A percentile compares a stretch with the other conserved stretches of the same genome.
Evolutionary conservation across 2,113 vertebrate species (phyloP).

Genomic region (Agapornis roseicollis): DNA sequence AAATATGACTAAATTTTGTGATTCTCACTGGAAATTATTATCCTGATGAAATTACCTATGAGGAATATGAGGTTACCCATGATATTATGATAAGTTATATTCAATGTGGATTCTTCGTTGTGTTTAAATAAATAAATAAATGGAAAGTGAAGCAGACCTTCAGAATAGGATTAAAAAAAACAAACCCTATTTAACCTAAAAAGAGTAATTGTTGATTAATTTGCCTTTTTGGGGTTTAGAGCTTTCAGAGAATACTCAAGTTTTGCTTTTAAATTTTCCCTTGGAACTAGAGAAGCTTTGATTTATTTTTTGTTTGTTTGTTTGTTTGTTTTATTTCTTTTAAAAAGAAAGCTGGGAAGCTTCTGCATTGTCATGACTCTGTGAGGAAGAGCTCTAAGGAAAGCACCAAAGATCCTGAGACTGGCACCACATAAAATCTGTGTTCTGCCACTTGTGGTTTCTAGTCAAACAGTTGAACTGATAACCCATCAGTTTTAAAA

Average conservation of each 20-base stretch:
- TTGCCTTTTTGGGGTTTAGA: slow-evolving; percentile 24
- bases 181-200: not conserved
- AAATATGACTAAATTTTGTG: slow-evolving; percentile 29
- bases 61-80: not conserved
- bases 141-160: not conserved
- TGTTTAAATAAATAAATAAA: slow-evolving; percentile 21
- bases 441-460: not conserved
- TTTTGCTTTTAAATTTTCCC: not conserved
- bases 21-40: slow-evolving; percentile 34
- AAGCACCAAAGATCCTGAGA: not conserved
- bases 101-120: not conserved
- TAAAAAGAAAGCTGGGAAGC: not conserved
- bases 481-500: not conserved
- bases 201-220: slow-evolving; percentile 12
- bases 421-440: not conserved
- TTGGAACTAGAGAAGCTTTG: not conserved
- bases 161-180: not conserved
- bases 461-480: not conserved
- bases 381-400: not conserved
- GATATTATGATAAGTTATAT: not conserved
- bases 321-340: slow-evolving; percentile 12
- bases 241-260: not conserved
- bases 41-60: slow-evolving; percentile 22
- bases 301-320: not conserved
- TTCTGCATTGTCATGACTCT: not conserved